These are phyloP conservation scores for Hypocryptadius cinnamomeus DNA, from an alignment of 2,113 vertebrate genomes.

Conservation along the genomic window DNA sequence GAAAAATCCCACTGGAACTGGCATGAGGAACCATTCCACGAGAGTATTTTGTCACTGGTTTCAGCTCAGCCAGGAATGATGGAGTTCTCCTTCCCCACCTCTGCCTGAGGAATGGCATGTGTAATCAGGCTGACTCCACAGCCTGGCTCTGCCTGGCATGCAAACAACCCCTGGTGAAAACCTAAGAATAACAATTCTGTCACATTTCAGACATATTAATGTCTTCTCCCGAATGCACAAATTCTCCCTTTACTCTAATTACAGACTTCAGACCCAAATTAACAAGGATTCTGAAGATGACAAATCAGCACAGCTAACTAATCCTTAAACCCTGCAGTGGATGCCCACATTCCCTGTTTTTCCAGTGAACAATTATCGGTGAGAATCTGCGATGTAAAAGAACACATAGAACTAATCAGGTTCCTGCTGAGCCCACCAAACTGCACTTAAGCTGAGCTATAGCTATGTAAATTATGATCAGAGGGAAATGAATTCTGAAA, in stretches of 20 bases:
- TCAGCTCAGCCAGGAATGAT: background rate
- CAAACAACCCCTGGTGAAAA: background rate
- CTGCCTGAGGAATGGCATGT: background rate
- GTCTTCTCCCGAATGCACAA: background rate
- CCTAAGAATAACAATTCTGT: background rate
- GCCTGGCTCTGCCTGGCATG: background rate
- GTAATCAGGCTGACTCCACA: background rate
- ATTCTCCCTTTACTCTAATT: background rate
- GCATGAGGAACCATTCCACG: background rate
- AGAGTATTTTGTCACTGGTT: background rate
- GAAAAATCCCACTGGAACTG: background rate
- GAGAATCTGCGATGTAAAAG: background rate
- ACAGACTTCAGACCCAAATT: background rate
- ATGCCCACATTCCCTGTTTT: background rate
- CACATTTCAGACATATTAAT: background rate
- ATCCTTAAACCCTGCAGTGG: background rate
- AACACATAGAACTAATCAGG: slow-evolving; percentile 6
- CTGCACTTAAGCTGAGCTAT: background rate
- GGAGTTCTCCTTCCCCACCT: background rate
- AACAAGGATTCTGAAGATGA: background rate
- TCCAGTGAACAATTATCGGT: background rate
- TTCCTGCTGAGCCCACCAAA: background rate
- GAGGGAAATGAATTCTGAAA: slow-evolving; percentile 19
- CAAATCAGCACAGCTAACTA: background rate
- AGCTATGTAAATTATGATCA: slow-evolving; percentile 16